Conservation (phyloP, 2,113 vertebrate species). For the Heterotilapia buettikoferi region DNA sequence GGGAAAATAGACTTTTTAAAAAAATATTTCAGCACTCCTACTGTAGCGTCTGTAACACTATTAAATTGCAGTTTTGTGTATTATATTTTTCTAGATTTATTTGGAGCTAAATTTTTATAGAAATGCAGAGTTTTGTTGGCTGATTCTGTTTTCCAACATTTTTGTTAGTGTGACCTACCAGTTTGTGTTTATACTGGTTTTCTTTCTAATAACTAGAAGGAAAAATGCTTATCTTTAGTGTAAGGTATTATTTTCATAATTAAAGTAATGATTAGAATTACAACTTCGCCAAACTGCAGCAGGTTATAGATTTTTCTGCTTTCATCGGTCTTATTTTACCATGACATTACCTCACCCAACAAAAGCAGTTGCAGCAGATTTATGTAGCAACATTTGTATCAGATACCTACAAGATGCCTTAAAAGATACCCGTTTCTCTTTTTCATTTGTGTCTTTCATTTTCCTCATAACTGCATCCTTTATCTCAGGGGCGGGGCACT, state of each 20-base stretch:
- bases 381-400: neutral
- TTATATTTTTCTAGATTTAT: neutral
- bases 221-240: neutral
- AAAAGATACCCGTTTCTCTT: neutral
- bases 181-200: neutral
- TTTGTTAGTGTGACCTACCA: neutral
- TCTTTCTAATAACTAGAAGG: neutral
- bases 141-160: neutral
- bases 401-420: neutral
- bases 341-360: neutral
- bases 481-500: neutral
- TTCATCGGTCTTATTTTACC: neutral
- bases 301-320: neutral
- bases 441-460: neutral
- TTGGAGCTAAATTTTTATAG: neutral
- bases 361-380: neutral
- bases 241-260: neutral
- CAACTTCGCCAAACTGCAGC: neutral
- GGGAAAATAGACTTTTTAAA: neutral
- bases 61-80: neutral
- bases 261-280: neutral
- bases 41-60: neutral
- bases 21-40: neutral
- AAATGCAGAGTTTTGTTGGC: neutral
- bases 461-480: neutral